Evolutionary conservation across 1,140 invertebrate species (phyloP), one percentile per base, ranked within the genome.

Genomic region (Hyposmocoma kahamanoa): DNA sequence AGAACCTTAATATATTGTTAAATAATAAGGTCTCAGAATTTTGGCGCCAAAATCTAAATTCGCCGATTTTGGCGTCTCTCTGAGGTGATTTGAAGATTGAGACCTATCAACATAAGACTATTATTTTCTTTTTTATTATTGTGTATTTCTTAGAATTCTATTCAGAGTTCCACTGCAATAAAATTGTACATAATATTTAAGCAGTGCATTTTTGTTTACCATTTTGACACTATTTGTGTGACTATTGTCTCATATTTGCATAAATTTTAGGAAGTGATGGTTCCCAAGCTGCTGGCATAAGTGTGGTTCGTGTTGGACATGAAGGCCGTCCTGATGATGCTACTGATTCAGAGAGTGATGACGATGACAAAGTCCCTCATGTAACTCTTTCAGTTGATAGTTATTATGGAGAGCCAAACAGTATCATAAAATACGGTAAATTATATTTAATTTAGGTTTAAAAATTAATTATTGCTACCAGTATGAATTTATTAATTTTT

Each of bases 401-500:
- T 59, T 85, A 85, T 54, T 85, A 80, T 69, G 63, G 80, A 65
- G 82, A 85, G 54, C 80, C 80, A 36, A 75, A 80, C 47, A 84
- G 80, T 62, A 84, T 85, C 30, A 81, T 84, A 28, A 85, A 85
- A 62, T 85, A 85, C 80, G 82, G 82, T 85, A 68, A 61, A 60
- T 24, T 19, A 5, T 30, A 30, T 10, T 19, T 18, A 22, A 22
- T 10, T 2, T 22, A 42, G 4, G 9, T 21, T 4, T 18, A 18
- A 11, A 11, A 9, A 24, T 24, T 43, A 22, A 22, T 11, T 9
- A 11, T 30, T 8, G 8, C 20, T n/a, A 13, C 22, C 30, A 32
- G 22, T 44, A 22, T 44, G 17, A 3, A 3, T 44, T 44, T 15
- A n/a, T 44, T 44, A 26, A 20, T 24, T 11, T n/a, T n/a, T n/a